A percentile compares a stretch with the other conserved stretches of the same genome.
Evolutionary conservation across 2,888 invertebrate species (phyloP).

Genomic region (Conomelus anceps): DNA sequence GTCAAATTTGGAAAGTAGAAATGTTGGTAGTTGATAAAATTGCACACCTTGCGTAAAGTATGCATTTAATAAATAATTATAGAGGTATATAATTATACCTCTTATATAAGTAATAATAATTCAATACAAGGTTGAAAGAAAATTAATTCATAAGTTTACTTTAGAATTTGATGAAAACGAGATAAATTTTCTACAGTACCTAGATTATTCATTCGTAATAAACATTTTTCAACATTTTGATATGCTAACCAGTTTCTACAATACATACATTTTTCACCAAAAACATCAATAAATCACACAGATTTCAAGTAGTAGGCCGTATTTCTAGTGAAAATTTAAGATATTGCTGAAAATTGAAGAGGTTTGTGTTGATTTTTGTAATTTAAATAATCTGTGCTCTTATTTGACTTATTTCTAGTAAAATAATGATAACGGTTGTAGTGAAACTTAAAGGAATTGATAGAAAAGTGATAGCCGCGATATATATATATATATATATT

Average conservation of each 20-base stretch:
- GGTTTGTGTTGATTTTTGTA: too few relatives aligned
- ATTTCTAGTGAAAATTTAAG: background rate
- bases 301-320: background rate
- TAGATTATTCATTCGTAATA: too few relatives aligned
- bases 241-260: background rate
- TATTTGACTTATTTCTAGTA: too few relatives aligned
- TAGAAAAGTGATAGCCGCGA: too few relatives aligned
- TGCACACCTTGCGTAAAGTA: too few relatives aligned
- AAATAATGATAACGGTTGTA: too few relatives aligned
- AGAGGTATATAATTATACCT: background rate
- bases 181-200: background rate
- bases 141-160: background rate
- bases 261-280: background rate
- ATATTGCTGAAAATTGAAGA: background rate
- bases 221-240: background rate
- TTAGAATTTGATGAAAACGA: background rate
- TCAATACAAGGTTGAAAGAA: too few relatives aligned
- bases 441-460: too few relatives aligned
- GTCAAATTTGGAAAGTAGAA: background rate
- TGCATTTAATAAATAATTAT: background rate
- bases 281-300: background rate
- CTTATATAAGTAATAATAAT: too few relatives aligned
- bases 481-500: too few relatives aligned
- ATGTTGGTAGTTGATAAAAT: background rate
- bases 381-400: too few relatives aligned